Base-by-base conservation (phyloP, 2,113 vertebrate species). In the Cygnus buccinator region DNA sequence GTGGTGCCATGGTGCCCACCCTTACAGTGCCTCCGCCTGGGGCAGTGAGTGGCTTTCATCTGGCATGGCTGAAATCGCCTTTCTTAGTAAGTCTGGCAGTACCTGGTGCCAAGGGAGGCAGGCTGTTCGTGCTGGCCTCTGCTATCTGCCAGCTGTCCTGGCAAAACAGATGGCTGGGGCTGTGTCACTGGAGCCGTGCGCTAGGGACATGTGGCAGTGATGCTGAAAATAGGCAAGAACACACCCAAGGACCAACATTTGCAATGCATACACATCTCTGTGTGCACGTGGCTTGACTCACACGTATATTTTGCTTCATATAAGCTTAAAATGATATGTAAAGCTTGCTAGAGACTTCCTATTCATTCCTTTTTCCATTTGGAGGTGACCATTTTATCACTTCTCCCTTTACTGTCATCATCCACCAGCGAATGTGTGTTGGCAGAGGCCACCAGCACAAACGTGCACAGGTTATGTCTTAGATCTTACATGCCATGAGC, bases 61-160 rank as follows among this genome's bases (percentile, higher is more conserved):
- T 92, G 89, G 67, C 68, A 54, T 2, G 14, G 68, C 57, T 85
- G 68, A 89, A 84, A 88, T 52, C 29, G n/a, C 66, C 79, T 90
- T 94, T 90, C 86, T 66, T 70, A 67, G 72, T 21, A 28, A 86
- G 76, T 37, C 62, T 50, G 63, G 68, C 29, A 0, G 44, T 29
- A 48, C 0, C n/a, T 80, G 57, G 48, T 76, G 88, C 75, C 79
- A 58, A 29, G 85, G 83, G 72, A 92, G 72, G n/a, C 63, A 83
- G 75, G 52, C 81, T 81, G 28, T 77, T 86, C 83, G 58, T 25
- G n/a, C 72, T 28, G n/a, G 85, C 50, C 68, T 94, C 79, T 87
- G 68, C 89, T 96, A 95, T 85, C 94, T 91, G 86, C 94, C 96
- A 94, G 93, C 94, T 97, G 94, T 92, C 55, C 3, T 22, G 76